Conservation (phyloP, 2,797 vertebrate species). For the Pelobates cultripes region DNA sequence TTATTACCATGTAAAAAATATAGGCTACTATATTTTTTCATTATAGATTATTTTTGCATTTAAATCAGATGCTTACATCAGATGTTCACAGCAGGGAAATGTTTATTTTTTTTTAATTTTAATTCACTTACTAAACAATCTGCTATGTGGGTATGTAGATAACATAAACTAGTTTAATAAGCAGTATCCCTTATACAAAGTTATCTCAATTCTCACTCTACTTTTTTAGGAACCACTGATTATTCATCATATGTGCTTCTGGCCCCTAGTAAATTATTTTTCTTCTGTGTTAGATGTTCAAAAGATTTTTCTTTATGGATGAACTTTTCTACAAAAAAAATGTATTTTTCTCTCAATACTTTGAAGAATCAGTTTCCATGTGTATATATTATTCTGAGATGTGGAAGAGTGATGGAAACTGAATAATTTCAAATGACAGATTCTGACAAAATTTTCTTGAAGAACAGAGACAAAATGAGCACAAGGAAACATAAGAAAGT, state of each 20-base stretch:
- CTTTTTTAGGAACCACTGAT: background rate
- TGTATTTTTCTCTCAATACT: background rate
- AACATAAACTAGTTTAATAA: background rate
- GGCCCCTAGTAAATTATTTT: background rate
- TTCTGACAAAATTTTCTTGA: too few relatives aligned
- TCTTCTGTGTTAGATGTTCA: background rate
- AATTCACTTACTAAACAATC: background rate
- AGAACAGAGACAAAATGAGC: too few relatives aligned
- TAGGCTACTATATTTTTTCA: background rate
- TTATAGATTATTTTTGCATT: background rate
- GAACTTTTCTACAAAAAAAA: background rate
- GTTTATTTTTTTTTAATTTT: background rate
- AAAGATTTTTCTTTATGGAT: background rate
- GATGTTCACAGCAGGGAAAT: background rate
- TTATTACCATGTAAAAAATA: background rate
- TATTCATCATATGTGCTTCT: background rate
- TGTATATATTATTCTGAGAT: background rate
- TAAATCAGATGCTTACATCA: background rate
- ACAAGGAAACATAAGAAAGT: too few relatives aligned
- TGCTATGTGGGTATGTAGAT: background rate
- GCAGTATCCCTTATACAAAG: background rate
- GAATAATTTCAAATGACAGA: too few relatives aligned
- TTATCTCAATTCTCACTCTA: background rate
- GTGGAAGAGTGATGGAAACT: too few relatives aligned
- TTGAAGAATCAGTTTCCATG: background rate